Evolutionary conservation across 2,888 invertebrate genomes (phyloP), one percentile per base, ranked within the genome.

Genomic region (Eretmocerus hayati): DNA sequence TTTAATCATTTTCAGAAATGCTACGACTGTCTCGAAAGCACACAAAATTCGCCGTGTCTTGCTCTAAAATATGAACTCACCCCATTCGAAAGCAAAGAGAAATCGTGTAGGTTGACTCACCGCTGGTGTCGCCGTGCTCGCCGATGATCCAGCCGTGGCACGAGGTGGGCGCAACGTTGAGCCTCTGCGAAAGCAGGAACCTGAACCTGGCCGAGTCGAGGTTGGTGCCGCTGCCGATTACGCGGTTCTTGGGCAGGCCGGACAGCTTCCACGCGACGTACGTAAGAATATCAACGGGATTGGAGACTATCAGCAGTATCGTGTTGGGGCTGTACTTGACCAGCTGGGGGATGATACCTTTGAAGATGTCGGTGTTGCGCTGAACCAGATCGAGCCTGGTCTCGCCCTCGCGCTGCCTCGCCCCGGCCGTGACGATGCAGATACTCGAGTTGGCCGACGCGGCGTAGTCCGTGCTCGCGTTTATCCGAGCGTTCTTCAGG

Each of bases 251-350:
- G 9, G 94, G 92, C 58, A 94, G 75, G 6, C 92, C 92, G 56
- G 91, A 91, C 46, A 95, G 69, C 73, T 90, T 92, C 93, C 93
- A 95, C n/a, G 93, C 85, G 11, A 93, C 90, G 69, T 90, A 93
- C 0, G 93, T 92, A 63, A 95, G 75, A 53, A 94, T 85, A 67
- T 95, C 94, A 22, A 92, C 91, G 1, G 94, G 94, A 72, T 94
- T 94, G 59, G 90, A 89, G 5, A 94, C 92, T 62, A 94, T 83
- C 53, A 94, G 63, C 22, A 95, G 72, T 47, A 91, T 83, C 11
- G 90, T 83, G 59, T 93, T 81, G 0, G 94, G 94, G 53, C 90
- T 92, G 74, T 91, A 78, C 66, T 87, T 79, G 5, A 90, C 79
- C 31, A 91, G 72, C 71, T 87, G 69, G 2, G 93, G 93, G 56